Evolutionary conservation across 2,888 invertebrate species (phyloP).

Genomic region (Apodemia mormo): DNA sequence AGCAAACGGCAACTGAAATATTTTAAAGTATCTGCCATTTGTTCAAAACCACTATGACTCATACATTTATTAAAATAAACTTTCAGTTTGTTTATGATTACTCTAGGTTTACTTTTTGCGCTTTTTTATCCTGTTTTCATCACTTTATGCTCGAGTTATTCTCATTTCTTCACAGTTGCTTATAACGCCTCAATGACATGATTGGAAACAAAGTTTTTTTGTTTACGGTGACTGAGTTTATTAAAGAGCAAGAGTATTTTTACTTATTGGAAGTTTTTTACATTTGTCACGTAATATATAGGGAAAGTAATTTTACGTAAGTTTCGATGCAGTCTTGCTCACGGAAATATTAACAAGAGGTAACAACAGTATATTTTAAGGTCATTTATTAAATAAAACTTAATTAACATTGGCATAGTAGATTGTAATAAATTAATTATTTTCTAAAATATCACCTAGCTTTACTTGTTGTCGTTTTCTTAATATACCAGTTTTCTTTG

Average conservation of each 20-base stretch:
- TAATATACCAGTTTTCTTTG: conserved; percentile 75
- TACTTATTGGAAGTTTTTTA: conserved; percentile 52
- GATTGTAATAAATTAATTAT: conserved; percentile 49
- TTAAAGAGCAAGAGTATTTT: conserved; percentile 47
- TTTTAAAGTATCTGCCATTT: no score
- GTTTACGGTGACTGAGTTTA: conserved; percentile 56
- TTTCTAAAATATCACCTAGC: conserved; percentile 62
- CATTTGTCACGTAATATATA: conserved; percentile 68
- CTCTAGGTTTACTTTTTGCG: neutral
- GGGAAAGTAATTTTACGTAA: conserved; percentile 69
- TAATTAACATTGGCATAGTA: conserved; percentile 40
- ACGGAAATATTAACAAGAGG: conserved; percentile 19
- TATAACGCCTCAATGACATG: conserved; percentile 39
- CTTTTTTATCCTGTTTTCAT: conserved; percentile 12
- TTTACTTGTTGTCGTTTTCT: conserved; percentile 66
- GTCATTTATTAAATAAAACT: conserved; percentile 29
- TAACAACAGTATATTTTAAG: conserved; percentile 19
- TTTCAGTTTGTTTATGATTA: neutral
- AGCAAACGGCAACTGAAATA: no score
- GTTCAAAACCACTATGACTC: no score
- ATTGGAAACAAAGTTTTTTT: conserved; percentile 52
- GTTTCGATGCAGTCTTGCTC: conserved; percentile 26
- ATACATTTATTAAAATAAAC: neutral
- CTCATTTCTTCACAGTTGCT: conserved; percentile 41
- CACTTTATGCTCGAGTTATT: conserved; percentile 17